Conservation (phyloP, 2,113 vertebrate species). For the Fregata magnificens region DNA sequence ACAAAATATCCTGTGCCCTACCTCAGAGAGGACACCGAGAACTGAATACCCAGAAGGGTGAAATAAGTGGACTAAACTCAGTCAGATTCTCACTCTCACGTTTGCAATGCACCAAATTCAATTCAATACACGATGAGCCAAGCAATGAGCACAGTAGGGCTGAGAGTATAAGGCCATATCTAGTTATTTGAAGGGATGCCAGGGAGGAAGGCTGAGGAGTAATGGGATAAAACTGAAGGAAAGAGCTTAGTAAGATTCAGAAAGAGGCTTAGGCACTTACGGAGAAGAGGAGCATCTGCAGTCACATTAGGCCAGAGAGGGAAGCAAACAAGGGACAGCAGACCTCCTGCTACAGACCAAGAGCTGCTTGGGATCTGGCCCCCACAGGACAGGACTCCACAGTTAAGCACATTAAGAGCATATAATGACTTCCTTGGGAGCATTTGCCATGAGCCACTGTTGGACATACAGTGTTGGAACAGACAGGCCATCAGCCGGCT, state of each 20-base stretch:
- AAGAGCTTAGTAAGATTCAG: background rate
- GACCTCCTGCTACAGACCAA: background rate
- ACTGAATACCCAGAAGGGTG: background rate
- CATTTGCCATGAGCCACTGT: background rate
- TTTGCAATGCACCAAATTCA: background rate
- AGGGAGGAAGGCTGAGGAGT: background rate
- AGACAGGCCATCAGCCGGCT: background rate
- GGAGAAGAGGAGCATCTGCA: background rate
- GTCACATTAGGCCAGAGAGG: fast-evolving
- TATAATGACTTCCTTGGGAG: background rate
- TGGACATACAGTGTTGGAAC: background rate
- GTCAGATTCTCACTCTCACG: background rate
- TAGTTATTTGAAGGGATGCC: background rate
- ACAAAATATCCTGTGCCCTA: background rate
- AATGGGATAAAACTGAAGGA: background rate
- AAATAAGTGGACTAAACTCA: background rate
- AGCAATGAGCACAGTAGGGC: background rate
- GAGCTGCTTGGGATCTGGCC: background rate
- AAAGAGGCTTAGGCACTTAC: background rate
- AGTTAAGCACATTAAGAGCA: background rate
- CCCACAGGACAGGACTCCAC: background rate
- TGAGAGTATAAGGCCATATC: background rate
- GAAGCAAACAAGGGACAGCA: background rate
- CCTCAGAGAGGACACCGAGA: background rate
- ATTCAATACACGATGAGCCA: background rate